Percentiles rank a stretch among this genome's conserved stretches.
These are phyloP conservation scores for Aphodius sticticus DNA, from an alignment of 2,888 invertebrate species.

Conservation along the genomic window DNA sequence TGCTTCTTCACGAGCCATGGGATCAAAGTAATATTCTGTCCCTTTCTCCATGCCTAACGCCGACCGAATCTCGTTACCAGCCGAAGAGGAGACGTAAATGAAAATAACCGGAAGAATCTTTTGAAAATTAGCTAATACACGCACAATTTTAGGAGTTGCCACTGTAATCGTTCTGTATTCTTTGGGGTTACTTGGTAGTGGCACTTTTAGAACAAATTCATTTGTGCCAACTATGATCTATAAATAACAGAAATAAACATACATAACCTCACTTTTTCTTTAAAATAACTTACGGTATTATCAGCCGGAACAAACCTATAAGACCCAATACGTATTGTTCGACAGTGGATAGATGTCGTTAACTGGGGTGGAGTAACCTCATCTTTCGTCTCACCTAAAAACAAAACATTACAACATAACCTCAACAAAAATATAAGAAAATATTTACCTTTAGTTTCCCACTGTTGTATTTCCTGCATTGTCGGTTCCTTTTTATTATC, in stretches of 20 bases:
- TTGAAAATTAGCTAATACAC: conserved; percentile 80
- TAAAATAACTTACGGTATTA: conserved; percentile 10
- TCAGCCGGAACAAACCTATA: conserved; percentile 80
- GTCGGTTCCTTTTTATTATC: conserved; percentile 55
- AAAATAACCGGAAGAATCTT: conserved; percentile 81
- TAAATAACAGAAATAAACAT: conserved; percentile 36
- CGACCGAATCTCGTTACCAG: conserved; percentile 74
- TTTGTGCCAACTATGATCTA: conserved; percentile 52
- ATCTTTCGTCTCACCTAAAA: conserved; percentile 41
- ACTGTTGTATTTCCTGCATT: conserved; percentile 48
- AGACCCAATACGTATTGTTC: conserved; percentile 85
- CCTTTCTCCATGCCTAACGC: conserved; percentile 72
- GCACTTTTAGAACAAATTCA: conserved; percentile 64
- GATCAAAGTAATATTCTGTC: conserved; percentile 65
- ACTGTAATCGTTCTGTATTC: conserved; percentile 71
- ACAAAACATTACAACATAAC: conserved; percentile 24
- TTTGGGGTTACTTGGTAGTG: conserved; percentile 65
- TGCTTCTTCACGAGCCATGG: conserved; percentile 70
- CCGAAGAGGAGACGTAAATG: conserved; percentile 75
- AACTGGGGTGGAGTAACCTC: conserved; percentile 31
- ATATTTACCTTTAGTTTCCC: conserved; percentile 16
- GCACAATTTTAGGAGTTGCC: conserved; percentile 73
- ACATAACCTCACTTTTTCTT: background rate
- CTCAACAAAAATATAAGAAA: conserved; percentile 26
- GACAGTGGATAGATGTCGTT: conserved; percentile 61